Percentiles rank a stretch among this genome's conserved stretches.
These are phyloP conservation scores for Leucoptera coffeella DNA, from an alignment of 2,888 invertebrate genomes.

Conservation along the genomic window DNA sequence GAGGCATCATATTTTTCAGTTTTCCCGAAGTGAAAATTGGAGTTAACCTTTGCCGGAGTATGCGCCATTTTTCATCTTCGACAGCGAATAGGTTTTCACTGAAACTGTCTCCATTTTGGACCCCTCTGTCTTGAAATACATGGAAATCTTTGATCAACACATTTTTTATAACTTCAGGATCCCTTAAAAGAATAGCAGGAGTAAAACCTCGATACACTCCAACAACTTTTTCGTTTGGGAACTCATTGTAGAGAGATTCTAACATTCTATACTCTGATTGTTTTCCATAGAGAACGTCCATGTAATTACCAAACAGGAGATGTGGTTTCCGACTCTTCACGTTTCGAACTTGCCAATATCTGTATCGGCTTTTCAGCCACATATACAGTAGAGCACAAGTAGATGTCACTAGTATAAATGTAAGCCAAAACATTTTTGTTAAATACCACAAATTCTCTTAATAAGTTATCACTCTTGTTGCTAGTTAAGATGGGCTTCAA, in stretches of 20 bases:
- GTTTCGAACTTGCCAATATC: constrained; percentile 10
- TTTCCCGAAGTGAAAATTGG: constrained; percentile 2
- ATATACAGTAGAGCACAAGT: neutral
- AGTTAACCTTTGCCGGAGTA: constrained; percentile 1
- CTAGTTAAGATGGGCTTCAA: no score
- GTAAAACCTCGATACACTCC: constrained; percentile 9
- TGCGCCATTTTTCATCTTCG: constrained; percentile 2
- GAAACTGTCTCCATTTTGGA: neutral
- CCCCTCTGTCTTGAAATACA: constrained; percentile 1
- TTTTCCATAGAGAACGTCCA: constrained; percentile 7
- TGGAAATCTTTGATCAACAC: constrained; percentile 3
- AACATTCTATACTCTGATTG: constrained; percentile 8
- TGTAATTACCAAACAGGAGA: constrained; percentile 11
- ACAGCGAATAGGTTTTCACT: constrained; percentile 1
- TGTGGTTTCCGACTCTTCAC: constrained; percentile 10
- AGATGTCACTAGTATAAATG: no score
- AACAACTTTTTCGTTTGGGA: constrained; percentile 11
- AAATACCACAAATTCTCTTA: no score
- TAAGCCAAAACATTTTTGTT: no score
- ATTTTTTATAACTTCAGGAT: constrained; percentile 5
- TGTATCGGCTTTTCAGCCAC: constrained; percentile 8
- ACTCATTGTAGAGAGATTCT: constrained; percentile 9
- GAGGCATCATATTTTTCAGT: constrained; percentile 2
- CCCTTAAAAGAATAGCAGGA: constrained; percentile 9
- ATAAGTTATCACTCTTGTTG: no score